A percentile compares a stretch with the other conserved stretches of the same genome.
Conservation (phyloP, 2,888 invertebrate genomes). For the Athripsodes cinereus region DNA sequence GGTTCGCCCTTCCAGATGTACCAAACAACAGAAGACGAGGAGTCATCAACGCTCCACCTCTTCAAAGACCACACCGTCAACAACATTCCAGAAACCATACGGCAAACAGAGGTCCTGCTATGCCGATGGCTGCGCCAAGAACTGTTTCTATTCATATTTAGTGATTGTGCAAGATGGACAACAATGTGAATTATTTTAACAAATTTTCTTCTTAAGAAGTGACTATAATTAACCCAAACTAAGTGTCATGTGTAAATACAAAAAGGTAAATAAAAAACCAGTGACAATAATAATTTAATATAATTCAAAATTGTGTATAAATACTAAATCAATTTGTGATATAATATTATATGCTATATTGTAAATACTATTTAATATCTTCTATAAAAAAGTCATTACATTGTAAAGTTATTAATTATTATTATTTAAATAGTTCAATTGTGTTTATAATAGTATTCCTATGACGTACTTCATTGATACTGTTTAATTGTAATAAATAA, state of each 20-base stretch:
- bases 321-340: constrained; percentile 24
- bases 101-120: constrained; percentile 51
- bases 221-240: background rate
- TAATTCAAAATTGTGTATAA: constrained; percentile 7
- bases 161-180: constrained; percentile 3
- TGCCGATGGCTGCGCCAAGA: constrained; percentile 54
- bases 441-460: background rate
- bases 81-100: constrained; percentile 52
- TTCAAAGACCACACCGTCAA: constrained; percentile 47
- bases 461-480: background rate
- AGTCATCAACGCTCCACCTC: constrained; percentile 28
- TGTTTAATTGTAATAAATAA: no score
- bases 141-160: constrained; percentile 75
- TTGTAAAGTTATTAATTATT: background rate
- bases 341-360: constrained; percentile 8
- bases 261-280: background rate
- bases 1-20: constrained; percentile 76
- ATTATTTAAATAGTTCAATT: background rate
- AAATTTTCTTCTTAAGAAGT: background rate
- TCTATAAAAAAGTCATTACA: constrained; percentile 17
- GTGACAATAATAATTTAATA: constrained; percentile 7
- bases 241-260: no score
- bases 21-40: constrained; percentile 56
- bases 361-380: constrained; percentile 24
- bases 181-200: background rate